Evolutionary conservation across 2,113 vertebrate species (phyloP).

Genomic region (Desmodus rotundus): DNA sequence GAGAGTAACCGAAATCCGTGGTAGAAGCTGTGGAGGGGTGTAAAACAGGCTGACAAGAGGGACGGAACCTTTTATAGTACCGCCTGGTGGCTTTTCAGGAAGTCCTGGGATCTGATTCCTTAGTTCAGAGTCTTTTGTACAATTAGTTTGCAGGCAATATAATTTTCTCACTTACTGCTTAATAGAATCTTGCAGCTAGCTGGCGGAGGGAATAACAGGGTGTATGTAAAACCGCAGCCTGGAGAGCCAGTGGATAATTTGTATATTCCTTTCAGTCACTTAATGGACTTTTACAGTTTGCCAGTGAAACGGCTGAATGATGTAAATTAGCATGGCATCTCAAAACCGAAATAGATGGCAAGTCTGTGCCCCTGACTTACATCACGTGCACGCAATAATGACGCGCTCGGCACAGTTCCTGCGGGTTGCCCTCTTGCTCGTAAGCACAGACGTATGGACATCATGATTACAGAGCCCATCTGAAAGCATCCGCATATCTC

Average conservation of each 20-base stretch:
- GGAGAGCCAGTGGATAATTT: conserved; percentile 78
- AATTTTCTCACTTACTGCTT: conserved; percentile 81
- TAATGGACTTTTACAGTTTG: conserved; percentile 81
- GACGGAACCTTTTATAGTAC: conserved; percentile 66
- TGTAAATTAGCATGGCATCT: conserved; percentile 70
- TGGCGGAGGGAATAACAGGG: conserved; percentile 76
- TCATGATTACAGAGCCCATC: conserved; percentile 2
- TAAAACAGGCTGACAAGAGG: conserved; percentile 67
- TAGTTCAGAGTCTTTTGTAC: conserved; percentile 77
- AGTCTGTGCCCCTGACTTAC: conserved; percentile 45
- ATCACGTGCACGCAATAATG: background rate
- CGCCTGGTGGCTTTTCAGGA: conserved; percentile 76
- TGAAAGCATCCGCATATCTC: conserved; percentile 29
- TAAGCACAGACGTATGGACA: background rate
- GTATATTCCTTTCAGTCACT: conserved; percentile 77
- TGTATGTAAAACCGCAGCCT: conserved; percentile 64
- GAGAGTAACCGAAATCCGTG: conserved; percentile 57
- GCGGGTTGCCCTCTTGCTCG: background rate
- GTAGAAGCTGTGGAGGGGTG: conserved; percentile 57
- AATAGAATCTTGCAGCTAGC: conserved; percentile 77
- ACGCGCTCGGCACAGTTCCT: background rate
- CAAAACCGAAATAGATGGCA: conserved; percentile 80
- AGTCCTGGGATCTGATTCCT: conserved; percentile 71
- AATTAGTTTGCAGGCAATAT: conserved; percentile 82
- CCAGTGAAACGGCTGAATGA: conserved; percentile 75